Conservation (phyloP, 1,140 invertebrate genomes). For the Harpegnathos saltator region DNA sequence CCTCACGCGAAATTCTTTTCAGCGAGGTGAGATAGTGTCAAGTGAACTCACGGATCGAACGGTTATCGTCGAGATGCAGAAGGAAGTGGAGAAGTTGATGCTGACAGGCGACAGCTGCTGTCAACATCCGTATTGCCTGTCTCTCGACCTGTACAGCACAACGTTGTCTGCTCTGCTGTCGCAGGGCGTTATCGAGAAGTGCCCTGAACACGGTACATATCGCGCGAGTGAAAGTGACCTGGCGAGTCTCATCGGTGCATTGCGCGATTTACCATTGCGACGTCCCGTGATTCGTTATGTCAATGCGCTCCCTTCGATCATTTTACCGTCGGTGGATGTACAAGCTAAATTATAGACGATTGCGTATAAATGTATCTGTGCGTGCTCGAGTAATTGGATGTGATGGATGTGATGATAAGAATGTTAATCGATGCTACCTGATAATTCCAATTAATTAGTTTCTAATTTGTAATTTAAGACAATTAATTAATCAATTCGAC, state of each 20-base stretch:
- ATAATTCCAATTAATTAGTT: too few relatives aligned
- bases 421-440: too few relatives aligned
- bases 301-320: slow-evolving; percentile 69
- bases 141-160: slow-evolving; percentile 81
- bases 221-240: slow-evolving; percentile 72
- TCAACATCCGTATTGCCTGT: slow-evolving; percentile 82
- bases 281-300: slow-evolving; percentile 74
- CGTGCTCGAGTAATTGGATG: too few relatives aligned
- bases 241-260: slow-evolving; percentile 63
- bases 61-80: slow-evolving; percentile 80
- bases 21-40: slow-evolving; percentile 79
- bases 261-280: slow-evolving; percentile 76
- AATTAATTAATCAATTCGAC: too few relatives aligned
- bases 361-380: too few relatives aligned
- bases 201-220: slow-evolving; percentile 70
- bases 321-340: slow-evolving; percentile 68
- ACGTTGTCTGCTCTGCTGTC: slow-evolving; percentile 78
- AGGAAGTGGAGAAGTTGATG: slow-evolving; percentile 77
- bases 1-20: slow-evolving; percentile 54
- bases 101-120: slow-evolving; percentile 70
- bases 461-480: too few relatives aligned
- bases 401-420: too few relatives aligned
- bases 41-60: slow-evolving; percentile 70
- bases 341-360: slow-evolving; percentile 81
- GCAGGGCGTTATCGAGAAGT: slow-evolving; percentile 70